These are phyloP conservation scores for Ataeniobius toweri DNA, from an alignment of 2,797 vertebrate species.

Conservation along the genomic window DNA sequence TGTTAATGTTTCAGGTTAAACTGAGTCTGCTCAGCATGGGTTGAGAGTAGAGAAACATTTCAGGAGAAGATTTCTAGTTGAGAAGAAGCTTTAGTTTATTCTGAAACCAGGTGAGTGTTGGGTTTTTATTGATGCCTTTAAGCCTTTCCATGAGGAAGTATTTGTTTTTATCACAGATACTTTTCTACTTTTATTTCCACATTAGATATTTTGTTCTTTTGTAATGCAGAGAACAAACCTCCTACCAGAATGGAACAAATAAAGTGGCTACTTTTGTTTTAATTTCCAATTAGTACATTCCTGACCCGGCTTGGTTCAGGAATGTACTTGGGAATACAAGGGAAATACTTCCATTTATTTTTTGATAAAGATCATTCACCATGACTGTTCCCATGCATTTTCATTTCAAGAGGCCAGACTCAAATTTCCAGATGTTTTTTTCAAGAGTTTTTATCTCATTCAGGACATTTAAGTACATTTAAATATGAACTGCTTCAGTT, in stretches of 20 bases:
- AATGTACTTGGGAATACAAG: no score
- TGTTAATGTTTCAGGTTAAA: neutral
- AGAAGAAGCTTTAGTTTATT: neutral
- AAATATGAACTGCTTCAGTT: neutral
- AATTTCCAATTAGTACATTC: no score
- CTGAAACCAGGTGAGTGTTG: neutral
- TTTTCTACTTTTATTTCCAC: neutral
- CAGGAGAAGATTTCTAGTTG: neutral
- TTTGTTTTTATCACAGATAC: neutral
- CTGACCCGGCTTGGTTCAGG: no score
- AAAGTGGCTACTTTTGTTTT: neutral
- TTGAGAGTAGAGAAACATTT: neutral
- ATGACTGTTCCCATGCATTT: neutral
- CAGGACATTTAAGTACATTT: neutral
- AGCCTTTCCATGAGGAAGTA: neutral
- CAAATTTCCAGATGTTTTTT: neutral
- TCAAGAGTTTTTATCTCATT: neutral
- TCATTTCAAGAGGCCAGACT: neutral
- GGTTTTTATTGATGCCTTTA: neutral
- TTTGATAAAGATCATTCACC: neutral
- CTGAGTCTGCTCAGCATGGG: neutral
- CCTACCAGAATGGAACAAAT: no score
- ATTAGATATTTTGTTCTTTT: neutral
- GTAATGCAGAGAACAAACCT: neutral
- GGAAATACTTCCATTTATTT: slow-evolving; percentile 22